Percentiles rank a stretch among this genome's conserved stretches.
phyloP scores from a whole-genome alignment of 2,888 invertebrate species.

The Myathropa florea region DNA sequence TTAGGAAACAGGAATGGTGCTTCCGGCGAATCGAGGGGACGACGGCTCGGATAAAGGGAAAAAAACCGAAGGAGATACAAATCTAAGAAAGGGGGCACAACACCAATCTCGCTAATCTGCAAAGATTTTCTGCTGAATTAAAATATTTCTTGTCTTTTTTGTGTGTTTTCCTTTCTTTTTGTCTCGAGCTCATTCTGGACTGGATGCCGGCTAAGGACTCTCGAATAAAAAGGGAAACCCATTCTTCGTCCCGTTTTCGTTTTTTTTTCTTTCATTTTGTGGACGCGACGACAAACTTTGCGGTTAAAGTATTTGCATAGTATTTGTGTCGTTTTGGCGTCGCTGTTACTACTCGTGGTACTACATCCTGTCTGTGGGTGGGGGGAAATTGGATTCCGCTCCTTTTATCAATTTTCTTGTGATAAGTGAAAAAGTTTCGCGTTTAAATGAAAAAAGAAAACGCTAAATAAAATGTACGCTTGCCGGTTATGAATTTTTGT shows the following conservation, averaged over 20 bases:
- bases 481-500: slow-evolving; percentile 37
- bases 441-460: slow-evolving; percentile 9
- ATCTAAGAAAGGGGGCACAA: slow-evolving; percentile 62
- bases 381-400: slow-evolving; percentile 52
- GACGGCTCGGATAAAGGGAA: neutral
- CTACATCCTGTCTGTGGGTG: neutral
- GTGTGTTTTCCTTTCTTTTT: neutral
- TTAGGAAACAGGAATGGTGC: slow-evolving; percentile 51
- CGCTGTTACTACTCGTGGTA: slow-evolving; percentile 13
- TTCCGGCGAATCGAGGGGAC: slow-evolving; percentile 25
- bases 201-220: neutral
- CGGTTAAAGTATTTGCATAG: slow-evolving; percentile 65
- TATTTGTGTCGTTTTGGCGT: slow-evolving; percentile 55
- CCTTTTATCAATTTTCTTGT: slow-evolving; percentile 66
- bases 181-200: neutral
- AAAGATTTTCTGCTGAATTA: slow-evolving; percentile 69
- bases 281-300: slow-evolving; percentile 57
- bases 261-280: neutral
- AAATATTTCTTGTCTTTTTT: slow-evolving; percentile 32
- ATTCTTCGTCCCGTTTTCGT: slow-evolving; percentile 22
- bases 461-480: slow-evolving; percentile 1
- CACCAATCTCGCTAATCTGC: slow-evolving; percentile 57
- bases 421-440: slow-evolving; percentile 69
- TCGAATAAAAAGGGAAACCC: neutral
- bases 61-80: slow-evolving; percentile 34